Evolutionary conservation across 1,140 invertebrate species (phyloP).

Genomic region (Drosophila sechellia): DNA sequence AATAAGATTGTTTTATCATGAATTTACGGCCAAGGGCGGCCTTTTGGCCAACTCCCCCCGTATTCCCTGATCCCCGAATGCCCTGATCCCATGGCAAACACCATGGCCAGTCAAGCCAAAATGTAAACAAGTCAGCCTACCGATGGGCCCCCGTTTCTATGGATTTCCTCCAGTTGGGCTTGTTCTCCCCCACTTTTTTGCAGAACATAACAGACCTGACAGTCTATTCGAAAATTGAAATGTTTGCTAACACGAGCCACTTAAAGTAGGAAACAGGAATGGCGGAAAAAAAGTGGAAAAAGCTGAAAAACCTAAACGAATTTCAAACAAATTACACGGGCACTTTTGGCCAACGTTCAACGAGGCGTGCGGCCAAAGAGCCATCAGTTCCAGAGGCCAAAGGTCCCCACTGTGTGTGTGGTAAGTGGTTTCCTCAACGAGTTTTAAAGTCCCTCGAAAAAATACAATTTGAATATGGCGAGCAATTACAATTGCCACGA

Average conservation of each 20-base stretch:
- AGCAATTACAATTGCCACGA: slow-evolving; percentile 60
- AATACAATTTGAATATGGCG: slow-evolving; percentile 69
- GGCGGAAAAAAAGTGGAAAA: slow-evolving; percentile 17
- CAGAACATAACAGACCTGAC: slow-evolving; percentile 11
- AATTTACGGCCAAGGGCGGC: slow-evolving; percentile 69
- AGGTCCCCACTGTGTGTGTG: slow-evolving; percentile 23
- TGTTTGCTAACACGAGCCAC: slow-evolving; percentile 74
- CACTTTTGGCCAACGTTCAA: slow-evolving; percentile 73
- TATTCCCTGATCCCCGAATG: neutral
- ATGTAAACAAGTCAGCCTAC: slow-evolving; percentile 66
- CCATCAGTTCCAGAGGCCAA: slow-evolving; percentile 42
- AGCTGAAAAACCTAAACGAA: slow-evolving; percentile 48
- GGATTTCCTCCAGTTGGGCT: slow-evolving; percentile 35
- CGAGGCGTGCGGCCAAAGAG: slow-evolving; percentile 64
- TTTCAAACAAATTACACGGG: slow-evolving; percentile 73
- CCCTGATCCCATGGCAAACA: slow-evolving; percentile 38
- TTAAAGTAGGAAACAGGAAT: slow-evolving; percentile 43
- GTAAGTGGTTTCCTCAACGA: slow-evolving; percentile 33
- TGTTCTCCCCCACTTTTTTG: slow-evolving; percentile 10
- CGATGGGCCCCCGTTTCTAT: slow-evolving; percentile 40
- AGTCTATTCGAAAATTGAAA: slow-evolving; percentile 77
- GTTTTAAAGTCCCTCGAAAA: slow-evolving; percentile 30
- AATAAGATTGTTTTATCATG: slow-evolving; percentile 82
- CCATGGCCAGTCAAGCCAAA: slow-evolving; percentile 44
- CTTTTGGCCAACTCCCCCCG: neutral